Percentiles rank a stretch among this genome's conserved stretches.
Conservation (phyloP, 1,140 invertebrate genomes). For the Drosophila nannoptera region DNA sequence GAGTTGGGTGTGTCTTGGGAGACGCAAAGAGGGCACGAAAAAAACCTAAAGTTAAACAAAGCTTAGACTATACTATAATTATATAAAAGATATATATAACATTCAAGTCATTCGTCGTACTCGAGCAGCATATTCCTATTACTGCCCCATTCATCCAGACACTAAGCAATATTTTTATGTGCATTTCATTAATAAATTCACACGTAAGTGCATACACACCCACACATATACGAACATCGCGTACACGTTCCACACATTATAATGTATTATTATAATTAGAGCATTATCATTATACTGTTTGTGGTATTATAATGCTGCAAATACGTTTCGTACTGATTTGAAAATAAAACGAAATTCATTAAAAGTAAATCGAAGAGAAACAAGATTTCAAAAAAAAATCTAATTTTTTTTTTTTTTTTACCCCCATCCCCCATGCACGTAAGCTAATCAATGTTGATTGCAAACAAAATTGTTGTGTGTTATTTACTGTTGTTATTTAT, state of each 20-base stretch:
- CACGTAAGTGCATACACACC: constrained; percentile 10
- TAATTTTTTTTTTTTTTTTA: constrained; percentile 37
- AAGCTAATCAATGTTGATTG: constrained; percentile 41
- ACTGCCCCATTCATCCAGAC: constrained; percentile 33
- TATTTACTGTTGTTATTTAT: constrained; percentile 14
- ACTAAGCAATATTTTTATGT: constrained; percentile 61
- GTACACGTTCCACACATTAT: too few species aligned
- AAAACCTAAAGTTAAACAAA: constrained; percentile 2
- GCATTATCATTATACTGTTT: too few species aligned
- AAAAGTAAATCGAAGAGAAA: constrained; percentile 5
- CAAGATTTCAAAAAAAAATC: constrained; percentile 9
- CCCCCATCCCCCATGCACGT: constrained; percentile 48
- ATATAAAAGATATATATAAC: neutral
- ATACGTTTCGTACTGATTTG: constrained; percentile 35
- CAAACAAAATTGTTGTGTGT: constrained; percentile 40
- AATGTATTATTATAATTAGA: too few species aligned
- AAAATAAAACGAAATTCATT: constrained; percentile 36
- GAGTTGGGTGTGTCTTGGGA: constrained; percentile 29
- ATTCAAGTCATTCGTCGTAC: constrained; percentile 31
- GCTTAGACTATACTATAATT: constrained; percentile 1
- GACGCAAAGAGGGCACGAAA: neutral
- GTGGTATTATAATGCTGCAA: constrained; percentile 14
- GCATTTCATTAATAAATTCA: neutral
- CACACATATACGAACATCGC: constrained; percentile 3
- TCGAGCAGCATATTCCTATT: constrained; percentile 23